A percentile compares a stretch with the other conserved stretches of the same genome.
These are phyloP conservation scores for Geophilus truncorum DNA, from an alignment of 2,888 invertebrate genomes.

Conservation along the genomic window DNA sequence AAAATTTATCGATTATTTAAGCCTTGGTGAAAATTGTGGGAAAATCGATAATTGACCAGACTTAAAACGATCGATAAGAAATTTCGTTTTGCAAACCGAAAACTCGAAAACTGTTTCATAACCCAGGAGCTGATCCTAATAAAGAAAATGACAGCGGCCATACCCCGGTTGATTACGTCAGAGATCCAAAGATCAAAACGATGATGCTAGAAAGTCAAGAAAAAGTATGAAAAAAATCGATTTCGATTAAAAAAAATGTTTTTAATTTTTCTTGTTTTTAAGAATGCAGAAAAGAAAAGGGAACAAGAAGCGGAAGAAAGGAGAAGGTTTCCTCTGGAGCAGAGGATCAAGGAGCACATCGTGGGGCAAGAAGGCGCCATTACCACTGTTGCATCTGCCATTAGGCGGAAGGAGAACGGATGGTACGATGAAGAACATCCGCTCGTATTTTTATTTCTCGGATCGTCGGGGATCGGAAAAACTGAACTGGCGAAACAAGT, in stretches of 20 bases:
- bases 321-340: constrained; percentile 73
- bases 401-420: constrained; percentile 84
- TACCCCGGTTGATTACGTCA: constrained; percentile 67
- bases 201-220: background rate
- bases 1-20: background rate
- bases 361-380: constrained; percentile 83
- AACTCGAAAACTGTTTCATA: too few relatives aligned
- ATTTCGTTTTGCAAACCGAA: too few relatives aligned
- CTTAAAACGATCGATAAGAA: too few relatives aligned
- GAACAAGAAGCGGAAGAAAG: constrained; percentile 71
- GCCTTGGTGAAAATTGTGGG: too few relatives aligned
- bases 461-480: constrained; percentile 92
- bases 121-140: constrained; percentile 54
- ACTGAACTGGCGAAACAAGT: constrained; percentile 88
- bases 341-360: constrained; percentile 71
- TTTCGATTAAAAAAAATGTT: background rate
- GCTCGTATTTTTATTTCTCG: constrained; percentile 81
- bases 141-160: constrained; percentile 73
- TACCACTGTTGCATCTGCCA: constrained; percentile 72
- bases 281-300: constrained; percentile 48
- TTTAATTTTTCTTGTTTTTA: background rate
- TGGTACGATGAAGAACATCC: constrained; percentile 92
- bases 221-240: background rate
- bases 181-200: constrained; percentile 58
- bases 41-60: too few relatives aligned